Conservation (phyloP, 2,113 vertebrate species). For the Neodon shergylaensis region DNA sequence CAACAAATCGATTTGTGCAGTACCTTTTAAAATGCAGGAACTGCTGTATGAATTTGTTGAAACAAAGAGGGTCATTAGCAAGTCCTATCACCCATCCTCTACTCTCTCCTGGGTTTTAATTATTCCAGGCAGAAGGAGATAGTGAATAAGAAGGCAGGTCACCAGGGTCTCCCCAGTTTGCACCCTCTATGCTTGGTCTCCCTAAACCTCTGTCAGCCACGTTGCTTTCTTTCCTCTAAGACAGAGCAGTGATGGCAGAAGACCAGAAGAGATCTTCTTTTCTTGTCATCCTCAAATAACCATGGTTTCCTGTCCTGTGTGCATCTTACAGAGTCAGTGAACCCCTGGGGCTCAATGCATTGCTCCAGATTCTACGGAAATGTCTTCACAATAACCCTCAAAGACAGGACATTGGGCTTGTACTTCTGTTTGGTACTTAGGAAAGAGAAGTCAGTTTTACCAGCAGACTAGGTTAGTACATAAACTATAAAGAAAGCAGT, state of each 20-base stretch:
- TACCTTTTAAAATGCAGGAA: constrained; percentile 78
- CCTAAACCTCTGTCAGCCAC: constrained; percentile 19
- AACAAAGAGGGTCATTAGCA: constrained; percentile 79
- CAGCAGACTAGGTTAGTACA: not conserved
- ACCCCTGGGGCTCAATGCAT: not conserved
- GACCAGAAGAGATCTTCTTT: not conserved
- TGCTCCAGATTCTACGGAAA: not conserved
- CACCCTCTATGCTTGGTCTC: constrained; percentile 46
- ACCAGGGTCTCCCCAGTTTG: constrained; percentile 58
- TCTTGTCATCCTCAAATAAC: not conserved
- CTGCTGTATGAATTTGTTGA: constrained; percentile 66
- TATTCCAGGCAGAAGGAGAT: constrained; percentile 64
- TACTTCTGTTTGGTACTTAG: not conserved
- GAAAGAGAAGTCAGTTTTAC: not conserved
- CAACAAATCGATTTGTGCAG: constrained; percentile 75
- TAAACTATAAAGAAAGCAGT: not conserved
- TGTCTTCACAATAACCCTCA: not conserved
- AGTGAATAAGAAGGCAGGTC: constrained; percentile 64
- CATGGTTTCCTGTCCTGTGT: not conserved
- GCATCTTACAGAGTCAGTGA: not conserved
- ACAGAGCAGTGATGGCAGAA: not conserved
- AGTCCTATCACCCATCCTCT: constrained; percentile 75
- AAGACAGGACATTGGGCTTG: not conserved
- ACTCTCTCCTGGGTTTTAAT: constrained; percentile 76
- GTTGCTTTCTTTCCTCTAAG: not conserved